Evolutionary conservation across 2,113 vertebrate species (phyloP), one percentile per base, ranked within the genome.

Genomic region (Psittacula cyanocephala): DNA sequence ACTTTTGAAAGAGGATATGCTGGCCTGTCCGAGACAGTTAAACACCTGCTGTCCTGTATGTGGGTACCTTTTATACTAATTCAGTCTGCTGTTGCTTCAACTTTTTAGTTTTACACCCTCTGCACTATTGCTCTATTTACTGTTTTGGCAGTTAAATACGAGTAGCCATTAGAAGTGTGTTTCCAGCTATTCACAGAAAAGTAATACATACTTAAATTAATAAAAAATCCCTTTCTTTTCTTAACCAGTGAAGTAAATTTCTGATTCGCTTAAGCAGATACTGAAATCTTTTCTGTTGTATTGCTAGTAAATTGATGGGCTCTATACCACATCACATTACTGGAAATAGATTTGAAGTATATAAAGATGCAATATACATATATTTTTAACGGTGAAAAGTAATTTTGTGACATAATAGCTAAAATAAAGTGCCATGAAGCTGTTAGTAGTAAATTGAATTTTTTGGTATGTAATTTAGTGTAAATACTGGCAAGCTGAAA

Each of bases 391-490:
- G 90, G 84, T 88, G 91, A 95, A 95, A 97, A 95, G 95, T 97
- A 91, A 94, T 98, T 97, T 97, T 96, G 94, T 94, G 78, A 41
- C 84, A 88, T 96, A 96, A 96, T 96, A 96, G 67, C 96, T 91
- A 78, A 95, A 97, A 97, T 95, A 96, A 98, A 97, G 93, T 97
- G 85, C 91, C 86, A 44, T 80, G 85, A 95, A 98, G 84, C 97
- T 97, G 96, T 97, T 96, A 97, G 93, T 68, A 71, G 92, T 92
- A 97, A 97, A 98, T 96, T 89, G 95, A 97, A 89, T 96, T 97
- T 98, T 97, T 96, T 85, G 13, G 74, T 96, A 31, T 96, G 92
- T 97, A 95, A 98, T 97, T 97, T 97, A 95, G 90, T 96, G 97
- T 81, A 96, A 97, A 96, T 97, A 93, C 91, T 79, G 97, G 97